Percentiles rank a stretch among this genome's conserved stretches.
Evolutionary conservation across 2,113 vertebrate genomes (phyloP).

Genomic region (Agapornis roseicollis): DNA sequence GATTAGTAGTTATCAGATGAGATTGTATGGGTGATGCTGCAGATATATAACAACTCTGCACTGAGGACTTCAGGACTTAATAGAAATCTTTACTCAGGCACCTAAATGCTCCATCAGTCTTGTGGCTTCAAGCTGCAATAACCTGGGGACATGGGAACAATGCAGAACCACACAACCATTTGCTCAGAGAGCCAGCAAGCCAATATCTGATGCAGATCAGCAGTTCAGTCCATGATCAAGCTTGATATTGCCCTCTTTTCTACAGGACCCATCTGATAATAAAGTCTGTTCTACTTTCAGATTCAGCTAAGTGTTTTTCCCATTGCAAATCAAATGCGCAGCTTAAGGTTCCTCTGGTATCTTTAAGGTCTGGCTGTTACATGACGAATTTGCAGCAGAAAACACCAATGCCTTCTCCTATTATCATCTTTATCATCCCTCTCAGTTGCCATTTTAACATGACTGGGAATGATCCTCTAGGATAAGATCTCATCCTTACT

Average conservation of each 20-base stretch:
- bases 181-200: neutral
- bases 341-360: neutral
- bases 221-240: neutral
- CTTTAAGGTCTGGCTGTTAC: neutral
- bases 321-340: neutral
- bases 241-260: neutral
- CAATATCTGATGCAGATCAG: neutral
- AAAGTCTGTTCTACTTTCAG: neutral
- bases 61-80: neutral
- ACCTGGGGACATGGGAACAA: neutral
- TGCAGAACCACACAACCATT: neutral
- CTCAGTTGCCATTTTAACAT: neutral
- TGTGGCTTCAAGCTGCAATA: neutral
- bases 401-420: neutral
- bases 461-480: neutral
- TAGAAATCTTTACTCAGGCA: neutral
- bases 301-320: neutral
- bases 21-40: neutral
- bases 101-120: neutral
- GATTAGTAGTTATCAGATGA: neutral
- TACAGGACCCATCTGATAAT: neutral
- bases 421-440: neutral
- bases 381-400: neutral
- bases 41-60: neutral
- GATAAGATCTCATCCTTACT: neutral